A percentile compares a stretch with the other conserved stretches of the same genome.
phyloP scores from a whole-genome alignment of 2,888 invertebrate genomes.

The Strigamia maritima region DNA sequence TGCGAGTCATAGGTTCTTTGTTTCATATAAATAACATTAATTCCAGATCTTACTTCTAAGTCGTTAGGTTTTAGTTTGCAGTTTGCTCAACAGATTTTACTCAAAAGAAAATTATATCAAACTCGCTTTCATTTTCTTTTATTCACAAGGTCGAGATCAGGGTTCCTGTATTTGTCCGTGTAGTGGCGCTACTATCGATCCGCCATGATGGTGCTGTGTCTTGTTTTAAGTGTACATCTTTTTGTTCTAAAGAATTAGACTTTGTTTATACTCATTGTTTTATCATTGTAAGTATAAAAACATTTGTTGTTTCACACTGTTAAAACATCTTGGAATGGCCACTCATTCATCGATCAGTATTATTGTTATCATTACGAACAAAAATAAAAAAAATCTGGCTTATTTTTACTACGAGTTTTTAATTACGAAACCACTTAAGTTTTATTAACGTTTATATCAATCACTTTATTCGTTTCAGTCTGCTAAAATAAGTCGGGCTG shows the following conservation, averaged over 20 bases:
- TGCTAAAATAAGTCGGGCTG: slow-evolving; percentile 67
- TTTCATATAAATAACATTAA: not conserved
- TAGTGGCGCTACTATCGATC: no score
- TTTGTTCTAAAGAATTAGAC: not conserved
- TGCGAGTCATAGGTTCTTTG: not conserved
- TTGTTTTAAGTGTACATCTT: no score
- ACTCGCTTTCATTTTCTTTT: no score
- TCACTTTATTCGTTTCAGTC: slow-evolving; percentile 47
- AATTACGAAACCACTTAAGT: no score
- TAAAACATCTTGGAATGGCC: not conserved
- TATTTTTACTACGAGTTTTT: not conserved
- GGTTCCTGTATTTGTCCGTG: no score
- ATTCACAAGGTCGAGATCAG: no score
- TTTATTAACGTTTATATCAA: not conserved
- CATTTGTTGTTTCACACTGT: not conserved
- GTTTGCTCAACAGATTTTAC: not conserved
- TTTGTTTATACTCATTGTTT: not conserved
- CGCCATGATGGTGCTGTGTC: no score
- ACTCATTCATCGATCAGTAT: not conserved
- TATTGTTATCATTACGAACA: slow-evolving; percentile 3
- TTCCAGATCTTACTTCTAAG: not conserved
- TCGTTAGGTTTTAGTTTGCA: not conserved
- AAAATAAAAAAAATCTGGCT: not conserved
- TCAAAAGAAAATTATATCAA: no score
- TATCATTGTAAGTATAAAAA: not conserved